Percentiles rank a stretch among this genome's conserved stretches.
phyloP scores from a whole-genome alignment of 2,797 vertebrate species.

The Huso huso region DNA sequence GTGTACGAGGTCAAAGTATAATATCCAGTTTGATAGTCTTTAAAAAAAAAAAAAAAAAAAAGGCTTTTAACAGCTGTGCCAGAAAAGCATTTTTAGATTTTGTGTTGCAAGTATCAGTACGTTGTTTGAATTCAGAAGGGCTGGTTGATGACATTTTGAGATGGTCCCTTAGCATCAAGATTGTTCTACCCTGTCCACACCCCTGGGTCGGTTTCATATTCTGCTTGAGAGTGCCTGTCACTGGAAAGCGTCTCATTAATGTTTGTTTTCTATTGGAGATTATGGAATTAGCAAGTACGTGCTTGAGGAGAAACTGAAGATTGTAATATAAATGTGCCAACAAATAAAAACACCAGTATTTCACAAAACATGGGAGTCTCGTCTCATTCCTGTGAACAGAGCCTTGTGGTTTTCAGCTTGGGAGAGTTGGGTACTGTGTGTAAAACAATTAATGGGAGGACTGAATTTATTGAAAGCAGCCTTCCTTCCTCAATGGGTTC shows the following conservation, averaged over 20 bases:
- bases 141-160: slow-evolving; percentile 3
- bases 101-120: too few relatives aligned
- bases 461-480: too few relatives aligned
- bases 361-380: slow-evolving; percentile 37
- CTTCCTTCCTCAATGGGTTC: too few relatives aligned
- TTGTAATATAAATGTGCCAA: slow-evolving; percentile 81
- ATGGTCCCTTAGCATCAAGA: slow-evolving; percentile 1
- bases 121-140: not conserved
- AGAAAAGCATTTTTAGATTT: too few relatives aligned
- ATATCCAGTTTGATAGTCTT: not conserved
- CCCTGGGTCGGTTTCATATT: slow-evolving; percentile 13
- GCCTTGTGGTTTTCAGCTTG: too few relatives aligned
- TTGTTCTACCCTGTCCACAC: slow-evolving; percentile 12
- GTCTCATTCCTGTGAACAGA: not conserved
- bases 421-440: too few relatives aligned
- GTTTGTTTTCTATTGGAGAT: slow-evolving; percentile 12
- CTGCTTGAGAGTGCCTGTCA: slow-evolving; percentile 2
- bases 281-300: slow-evolving; percentile 26
- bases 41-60: not conserved
- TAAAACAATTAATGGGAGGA: too few relatives aligned
- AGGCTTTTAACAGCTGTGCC: not conserved
- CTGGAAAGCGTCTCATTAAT: slow-evolving; percentile 9
- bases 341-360: slow-evolving; percentile 78
- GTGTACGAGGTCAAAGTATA: not conserved
- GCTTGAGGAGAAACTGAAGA: slow-evolving; percentile 54